Base-by-base conservation (phyloP, 2,797 vertebrate species). In the Lateolabrax maculatus region DNA sequence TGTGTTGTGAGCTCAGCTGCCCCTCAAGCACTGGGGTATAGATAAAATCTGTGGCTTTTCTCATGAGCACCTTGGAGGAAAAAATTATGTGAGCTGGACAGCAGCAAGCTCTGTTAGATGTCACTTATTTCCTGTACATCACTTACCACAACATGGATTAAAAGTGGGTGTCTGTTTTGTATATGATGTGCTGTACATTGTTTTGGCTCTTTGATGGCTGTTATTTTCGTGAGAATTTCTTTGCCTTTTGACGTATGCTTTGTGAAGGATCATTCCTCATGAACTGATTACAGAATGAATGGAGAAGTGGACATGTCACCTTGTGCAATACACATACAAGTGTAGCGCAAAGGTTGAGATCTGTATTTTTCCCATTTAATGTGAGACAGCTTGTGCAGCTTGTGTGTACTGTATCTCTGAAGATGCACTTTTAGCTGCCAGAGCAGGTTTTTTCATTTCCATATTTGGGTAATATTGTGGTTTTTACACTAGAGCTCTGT, bases 401-500 rank as follows among this genome's bases (percentile, higher is more conserved):
- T 75, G 56, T 67, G 69, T 77, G 51, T 63, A 44, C 67, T 77
- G 60, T 69, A 71, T 75, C 75, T 81, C 79, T 75, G 80, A n/a
- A 68, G 65, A 58, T 58, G 72, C 31, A 29, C 64, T 80, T 49
- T 48, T 36, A 21, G 71, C 72, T 75, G 53, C 71, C 64, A 48
- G 72, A 71, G 76, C 57, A 39, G 63, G 58, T n/a, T 66, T 75
- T 73, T 34, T 77, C 52, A 68, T 69, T 76, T 85, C 63, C 62
- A 71, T 83, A 61, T 74, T 66, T 72, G 55, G 75, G 81, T 74
- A 80, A 78, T 84, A 86, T 84, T 43, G 70, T 90, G 76, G 84
- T 84, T 83, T 85, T 89, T 90, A 91, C 89, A 84, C 83, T 85
- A 49, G 62, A 84, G 85, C 85, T 88, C 63, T 90, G 86, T 88